Percentiles rank a stretch among this genome's conserved stretches.
Evolutionary conservation across 2,888 invertebrate species (phyloP).

Genomic region (Pycnomerus fuliginosus): DNA sequence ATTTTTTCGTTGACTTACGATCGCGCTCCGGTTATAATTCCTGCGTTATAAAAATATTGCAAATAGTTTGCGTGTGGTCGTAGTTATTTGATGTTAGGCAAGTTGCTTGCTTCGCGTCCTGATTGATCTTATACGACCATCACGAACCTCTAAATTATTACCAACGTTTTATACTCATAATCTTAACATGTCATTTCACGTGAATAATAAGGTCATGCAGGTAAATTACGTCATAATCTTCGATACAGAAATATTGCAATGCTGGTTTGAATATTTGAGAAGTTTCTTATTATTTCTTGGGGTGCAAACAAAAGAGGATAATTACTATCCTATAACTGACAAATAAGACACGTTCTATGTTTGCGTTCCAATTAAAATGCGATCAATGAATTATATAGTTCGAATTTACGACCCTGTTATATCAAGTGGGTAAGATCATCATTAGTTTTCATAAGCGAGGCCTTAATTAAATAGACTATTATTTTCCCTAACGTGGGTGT

Average conservation of each 20-base stretch:
- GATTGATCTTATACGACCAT: conserved; percentile 36
- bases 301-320: conserved; percentile 13
- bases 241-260: too few species aligned
- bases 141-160: conserved; percentile 38
- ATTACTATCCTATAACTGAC: conserved; percentile 28
- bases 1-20: conserved; percentile 14
- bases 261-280: neutral
- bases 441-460: conserved; percentile 17
- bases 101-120: conserved; percentile 33
- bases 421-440: conserved; percentile 23
- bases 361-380: conserved; percentile 39
- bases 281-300: too few species aligned
- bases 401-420: conserved; percentile 17
- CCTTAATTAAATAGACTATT: conserved; percentile 17
- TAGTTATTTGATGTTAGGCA: conserved; percentile 30
- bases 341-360: conserved; percentile 35
- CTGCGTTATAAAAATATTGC: conserved; percentile 16
- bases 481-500: conserved; percentile 1
- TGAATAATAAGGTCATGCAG: conserved; percentile 38
- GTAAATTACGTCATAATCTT: conserved; percentile 19
- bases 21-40: conserved; percentile 3
- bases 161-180: conserved; percentile 35
- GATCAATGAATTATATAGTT: conserved; percentile 40
- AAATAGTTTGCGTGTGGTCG: conserved; percentile 29
- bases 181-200: conserved; percentile 37